phyloP scores from a whole-genome alignment of 2,888 invertebrate genomes.

The Microctonus brassicae region DNA sequence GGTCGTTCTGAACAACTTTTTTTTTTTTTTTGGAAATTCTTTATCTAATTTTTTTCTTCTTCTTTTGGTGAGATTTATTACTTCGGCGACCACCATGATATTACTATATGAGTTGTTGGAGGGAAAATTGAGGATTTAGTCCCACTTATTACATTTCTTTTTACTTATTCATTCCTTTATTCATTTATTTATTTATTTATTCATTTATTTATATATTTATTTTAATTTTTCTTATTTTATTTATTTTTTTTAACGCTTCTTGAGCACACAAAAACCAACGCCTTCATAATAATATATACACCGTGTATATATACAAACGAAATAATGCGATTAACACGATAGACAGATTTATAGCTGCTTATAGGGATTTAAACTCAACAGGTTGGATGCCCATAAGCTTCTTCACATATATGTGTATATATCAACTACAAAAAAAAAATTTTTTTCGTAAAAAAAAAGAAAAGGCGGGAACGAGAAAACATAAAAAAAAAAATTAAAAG shows the following conservation, averaged over 20 bases:
- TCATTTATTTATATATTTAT: no score
- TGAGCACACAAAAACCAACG: slow-evolving; percentile 22
- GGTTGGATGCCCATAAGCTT: slow-evolving; percentile 47
- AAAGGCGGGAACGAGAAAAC: neutral
- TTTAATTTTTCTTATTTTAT: neutral
- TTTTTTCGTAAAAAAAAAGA: neutral
- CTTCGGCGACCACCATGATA: slow-evolving; percentile 17
- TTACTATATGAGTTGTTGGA: slow-evolving; percentile 12
- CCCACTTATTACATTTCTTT: neutral
- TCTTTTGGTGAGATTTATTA: neutral
- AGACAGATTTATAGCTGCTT: slow-evolving; percentile 56
- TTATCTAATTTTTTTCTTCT: neutral
- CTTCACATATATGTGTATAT: slow-evolving; percentile 11
- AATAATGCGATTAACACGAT: slow-evolving; percentile 62
- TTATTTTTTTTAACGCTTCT: slow-evolving; percentile 13
- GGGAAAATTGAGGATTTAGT: neutral
- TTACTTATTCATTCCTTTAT: neutral
- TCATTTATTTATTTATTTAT: no score
- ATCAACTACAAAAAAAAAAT: neutral
- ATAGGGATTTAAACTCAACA: slow-evolving; percentile 63
- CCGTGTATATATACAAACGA: slow-evolving; percentile 33
- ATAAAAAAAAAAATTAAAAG: neutral
- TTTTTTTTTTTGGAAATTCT: slow-evolving; percentile 1
- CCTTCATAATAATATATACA: slow-evolving; percentile 13
- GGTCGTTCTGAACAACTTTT: neutral